Evolutionary conservation across 2,888 invertebrate species (phyloP).

Genomic region (Drosophila lacicola): DNA sequence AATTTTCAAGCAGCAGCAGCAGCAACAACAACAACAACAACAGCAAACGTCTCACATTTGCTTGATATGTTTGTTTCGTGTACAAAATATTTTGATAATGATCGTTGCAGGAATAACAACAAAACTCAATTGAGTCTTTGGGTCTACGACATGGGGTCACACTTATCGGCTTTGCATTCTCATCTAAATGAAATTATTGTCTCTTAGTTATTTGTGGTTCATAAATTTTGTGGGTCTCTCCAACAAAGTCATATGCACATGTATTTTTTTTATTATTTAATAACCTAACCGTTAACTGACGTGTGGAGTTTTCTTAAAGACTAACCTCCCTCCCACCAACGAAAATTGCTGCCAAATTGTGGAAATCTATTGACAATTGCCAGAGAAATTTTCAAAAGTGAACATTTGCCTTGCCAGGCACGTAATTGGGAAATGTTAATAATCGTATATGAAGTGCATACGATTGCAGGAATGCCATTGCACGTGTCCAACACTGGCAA

Average conservation of each 20-base stretch:
- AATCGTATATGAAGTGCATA: constrained; percentile 55
- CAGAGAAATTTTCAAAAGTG: constrained; percentile 34
- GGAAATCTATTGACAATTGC: constrained; percentile 5
- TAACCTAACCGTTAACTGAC: constrained; percentile 54
- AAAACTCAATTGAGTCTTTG: constrained; percentile 64
- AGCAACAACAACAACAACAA: constrained; percentile 17
- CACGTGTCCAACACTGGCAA: constrained; percentile 39
- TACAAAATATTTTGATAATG: constrained; percentile 76
- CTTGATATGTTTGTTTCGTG: constrained; percentile 76
- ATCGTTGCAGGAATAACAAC: constrained; percentile 59
- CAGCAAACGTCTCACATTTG: constrained; percentile 57
- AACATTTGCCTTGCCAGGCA: constrained; percentile 51
- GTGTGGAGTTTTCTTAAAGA: constrained; percentile 42
- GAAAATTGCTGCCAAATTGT: constrained; percentile 18
- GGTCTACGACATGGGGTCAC: constrained; percentile 37
- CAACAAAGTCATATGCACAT: constrained; percentile 15
- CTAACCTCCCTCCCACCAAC: not conserved
- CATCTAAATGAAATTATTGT: constrained; percentile 72
- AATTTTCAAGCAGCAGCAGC: constrained; percentile 48
- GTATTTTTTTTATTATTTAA: constrained; percentile 38
- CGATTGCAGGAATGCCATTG: constrained; percentile 44
- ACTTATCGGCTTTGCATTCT: constrained; percentile 62
- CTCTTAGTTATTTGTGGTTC: constrained; percentile 26
- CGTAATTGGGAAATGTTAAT: constrained; percentile 68
- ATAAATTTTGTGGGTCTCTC: constrained; percentile 34